Evolutionary conservation across 2,113 vertebrate species (phyloP).

Genomic region (Bubo scandiacus): DNA sequence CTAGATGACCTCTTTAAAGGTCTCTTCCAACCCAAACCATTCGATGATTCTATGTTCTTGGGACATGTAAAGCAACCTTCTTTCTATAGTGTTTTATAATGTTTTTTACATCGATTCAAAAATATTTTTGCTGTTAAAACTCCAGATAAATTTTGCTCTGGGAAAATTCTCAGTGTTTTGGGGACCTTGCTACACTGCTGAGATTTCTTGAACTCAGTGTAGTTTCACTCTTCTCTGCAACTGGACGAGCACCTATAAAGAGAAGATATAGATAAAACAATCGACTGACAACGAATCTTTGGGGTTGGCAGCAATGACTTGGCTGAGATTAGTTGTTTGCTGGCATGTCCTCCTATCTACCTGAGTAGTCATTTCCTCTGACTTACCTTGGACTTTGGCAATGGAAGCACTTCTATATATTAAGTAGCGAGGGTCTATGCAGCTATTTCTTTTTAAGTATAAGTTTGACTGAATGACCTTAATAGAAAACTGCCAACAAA

Average conservation of each 20-base stretch:
- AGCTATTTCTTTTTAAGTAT: conserved; percentile 4
- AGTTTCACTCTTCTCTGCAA: not conserved
- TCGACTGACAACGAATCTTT: not conserved
- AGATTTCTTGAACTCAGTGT: not conserved
- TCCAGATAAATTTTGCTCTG: not conserved
- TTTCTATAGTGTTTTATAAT: rapidly evolving
- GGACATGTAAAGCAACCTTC: not conserved
- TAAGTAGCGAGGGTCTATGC: not conserved
- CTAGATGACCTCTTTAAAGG: not conserved
- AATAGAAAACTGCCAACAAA: conserved; percentile 52
- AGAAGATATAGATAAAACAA: not conserved
- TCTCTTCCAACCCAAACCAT: not conserved
- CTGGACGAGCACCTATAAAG: not conserved
- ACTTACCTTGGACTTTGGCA: conserved; percentile 48
- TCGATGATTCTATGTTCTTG: not conserved
- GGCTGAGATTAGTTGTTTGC: not conserved
- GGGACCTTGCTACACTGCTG: not conserved
- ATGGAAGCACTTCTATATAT: not conserved
- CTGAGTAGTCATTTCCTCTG: not conserved
- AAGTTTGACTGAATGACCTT: not conserved
- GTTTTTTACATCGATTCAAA: not conserved
- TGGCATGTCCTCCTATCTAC: not conserved
- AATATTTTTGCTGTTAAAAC: not conserved
- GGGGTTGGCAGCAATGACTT: not conserved
- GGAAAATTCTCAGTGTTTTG: not conserved